These are phyloP conservation scores for Gila orcuttii DNA, from an alignment of 2,113 vertebrate genomes.

Conservation along the genomic window DNA sequence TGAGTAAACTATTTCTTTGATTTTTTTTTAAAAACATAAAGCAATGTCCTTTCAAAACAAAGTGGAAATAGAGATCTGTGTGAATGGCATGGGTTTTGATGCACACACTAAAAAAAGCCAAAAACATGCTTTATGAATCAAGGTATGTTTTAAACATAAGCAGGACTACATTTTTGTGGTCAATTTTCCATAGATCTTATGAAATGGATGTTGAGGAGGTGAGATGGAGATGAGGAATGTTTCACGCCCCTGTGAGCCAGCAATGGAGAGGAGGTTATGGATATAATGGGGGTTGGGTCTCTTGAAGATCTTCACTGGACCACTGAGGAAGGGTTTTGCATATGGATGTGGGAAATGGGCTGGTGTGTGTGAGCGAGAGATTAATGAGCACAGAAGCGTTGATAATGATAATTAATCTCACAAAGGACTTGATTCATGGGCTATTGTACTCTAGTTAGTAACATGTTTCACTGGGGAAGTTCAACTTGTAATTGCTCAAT, in stretches of 20 bases:
- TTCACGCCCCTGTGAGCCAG: constrained; percentile 26
- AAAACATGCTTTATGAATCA: background rate
- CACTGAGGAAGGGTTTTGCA: constrained; percentile 37
- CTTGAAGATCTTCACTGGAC: constrained; percentile 14
- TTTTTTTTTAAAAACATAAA: too few species aligned
- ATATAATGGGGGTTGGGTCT: constrained; percentile 26
- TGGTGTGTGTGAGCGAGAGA: constrained; percentile 49
- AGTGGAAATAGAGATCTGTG: background rate
- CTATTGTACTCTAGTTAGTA: constrained; percentile 54
- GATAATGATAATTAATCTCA: constrained; percentile 67
- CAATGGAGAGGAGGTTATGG: constrained; percentile 38
- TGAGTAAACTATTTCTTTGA: too few species aligned
- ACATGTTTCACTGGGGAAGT: constrained; percentile 23
- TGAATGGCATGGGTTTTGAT: background rate
- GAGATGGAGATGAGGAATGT: constrained; percentile 48
- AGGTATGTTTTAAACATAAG: background rate
- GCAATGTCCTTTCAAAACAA: background rate
- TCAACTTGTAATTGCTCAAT: constrained; percentile 30
- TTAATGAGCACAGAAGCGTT: constrained; percentile 64
- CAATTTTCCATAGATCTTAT: background rate
- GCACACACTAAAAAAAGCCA: background rate
- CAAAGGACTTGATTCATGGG: constrained; percentile 56
- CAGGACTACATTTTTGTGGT: background rate
- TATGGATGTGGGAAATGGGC: constrained; percentile 23
- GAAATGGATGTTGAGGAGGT: background rate